These are phyloP conservation scores for Trachelus iudaicus DNA, from an alignment of 2,888 invertebrate genomes.

Conservation along the genomic window DNA sequence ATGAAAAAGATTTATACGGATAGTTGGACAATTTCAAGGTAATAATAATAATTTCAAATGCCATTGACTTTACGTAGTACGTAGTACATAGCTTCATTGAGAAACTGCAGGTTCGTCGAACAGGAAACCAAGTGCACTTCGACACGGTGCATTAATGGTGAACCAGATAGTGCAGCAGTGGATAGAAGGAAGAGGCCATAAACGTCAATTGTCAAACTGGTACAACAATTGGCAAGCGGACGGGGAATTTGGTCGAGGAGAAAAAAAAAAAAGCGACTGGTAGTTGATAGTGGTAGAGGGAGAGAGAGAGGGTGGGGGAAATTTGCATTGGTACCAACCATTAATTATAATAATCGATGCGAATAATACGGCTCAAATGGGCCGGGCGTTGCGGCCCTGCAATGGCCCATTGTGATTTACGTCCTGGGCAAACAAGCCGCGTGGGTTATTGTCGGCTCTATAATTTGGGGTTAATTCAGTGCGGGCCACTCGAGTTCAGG, in stretches of 20 bases:
- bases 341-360: conserved; percentile 33
- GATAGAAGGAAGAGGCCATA: background rate
- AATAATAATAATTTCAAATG: background rate
- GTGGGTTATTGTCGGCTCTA: conserved; percentile 60
- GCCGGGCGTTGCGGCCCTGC: conserved; percentile 42
- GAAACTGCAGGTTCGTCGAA: background rate
- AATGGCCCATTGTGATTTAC: conserved; percentile 57
- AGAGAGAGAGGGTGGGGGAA: background rate
- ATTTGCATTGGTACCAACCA: background rate
- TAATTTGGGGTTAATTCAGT: conserved; percentile 64
- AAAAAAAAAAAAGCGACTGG: background rate
- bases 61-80: background rate
- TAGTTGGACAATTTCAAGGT: background rate
- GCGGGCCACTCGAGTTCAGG: conserved; percentile 56
- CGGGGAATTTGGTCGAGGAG: background rate
- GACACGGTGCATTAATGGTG: background rate
- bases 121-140: background rate
- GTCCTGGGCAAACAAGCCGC: conserved; percentile 48
- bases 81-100: background rate
- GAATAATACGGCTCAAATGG: conserved; percentile 46
- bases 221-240: background rate
- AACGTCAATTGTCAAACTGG: background rate
- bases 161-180: background rate
- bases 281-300: background rate
- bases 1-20: background rate